Evolutionary conservation across 2,113 vertebrate genomes (phyloP).

Genomic region (Gobiocypris rarus): DNA sequence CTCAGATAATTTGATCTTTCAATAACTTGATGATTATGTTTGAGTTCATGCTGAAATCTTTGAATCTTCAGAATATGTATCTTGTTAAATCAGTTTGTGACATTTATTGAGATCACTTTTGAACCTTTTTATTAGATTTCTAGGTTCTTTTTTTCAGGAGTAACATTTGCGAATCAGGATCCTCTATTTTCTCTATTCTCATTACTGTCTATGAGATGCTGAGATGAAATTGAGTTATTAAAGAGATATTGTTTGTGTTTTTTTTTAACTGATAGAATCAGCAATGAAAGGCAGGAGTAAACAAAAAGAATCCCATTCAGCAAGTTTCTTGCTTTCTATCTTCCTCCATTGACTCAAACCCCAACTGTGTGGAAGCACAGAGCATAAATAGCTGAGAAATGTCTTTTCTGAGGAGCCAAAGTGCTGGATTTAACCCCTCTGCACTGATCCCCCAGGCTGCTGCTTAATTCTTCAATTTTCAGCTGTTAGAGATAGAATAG

Average conservation of each 20-base stretch:
- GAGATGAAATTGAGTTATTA: not conserved
- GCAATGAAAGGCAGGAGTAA: not conserved
- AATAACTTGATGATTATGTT: not conserved
- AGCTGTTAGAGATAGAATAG: slow-evolving; percentile 82
- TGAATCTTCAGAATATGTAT: not conserved
- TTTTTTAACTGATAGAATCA: not conserved
- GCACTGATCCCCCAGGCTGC: slow-evolving; percentile 69
- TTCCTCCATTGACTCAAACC: slow-evolving; percentile 49
- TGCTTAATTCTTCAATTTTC: slow-evolving; percentile 80
- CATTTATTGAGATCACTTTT: not conserved
- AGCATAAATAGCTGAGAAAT: slow-evolving; percentile 49
- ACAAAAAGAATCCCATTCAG: not conserved
- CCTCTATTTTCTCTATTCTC: not conserved
- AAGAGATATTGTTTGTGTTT: not conserved
- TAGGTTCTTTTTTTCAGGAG: not conserved
- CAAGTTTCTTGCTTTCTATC: not conserved
- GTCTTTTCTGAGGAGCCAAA: slow-evolving; percentile 64
- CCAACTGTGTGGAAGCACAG: slow-evolving; percentile 62
- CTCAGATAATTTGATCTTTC: not conserved
- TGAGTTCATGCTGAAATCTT: not conserved
- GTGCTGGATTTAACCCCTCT: slow-evolving; percentile 74
- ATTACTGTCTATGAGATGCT: not conserved
- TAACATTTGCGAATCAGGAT: not conserved
- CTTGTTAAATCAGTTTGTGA: not conserved
- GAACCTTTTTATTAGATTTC: not conserved